Percentiles rank a stretch among this genome's conserved stretches.
Evolutionary conservation across 2,113 vertebrate genomes (phyloP).

Genomic region (Callorhinus ursinus): DNA sequence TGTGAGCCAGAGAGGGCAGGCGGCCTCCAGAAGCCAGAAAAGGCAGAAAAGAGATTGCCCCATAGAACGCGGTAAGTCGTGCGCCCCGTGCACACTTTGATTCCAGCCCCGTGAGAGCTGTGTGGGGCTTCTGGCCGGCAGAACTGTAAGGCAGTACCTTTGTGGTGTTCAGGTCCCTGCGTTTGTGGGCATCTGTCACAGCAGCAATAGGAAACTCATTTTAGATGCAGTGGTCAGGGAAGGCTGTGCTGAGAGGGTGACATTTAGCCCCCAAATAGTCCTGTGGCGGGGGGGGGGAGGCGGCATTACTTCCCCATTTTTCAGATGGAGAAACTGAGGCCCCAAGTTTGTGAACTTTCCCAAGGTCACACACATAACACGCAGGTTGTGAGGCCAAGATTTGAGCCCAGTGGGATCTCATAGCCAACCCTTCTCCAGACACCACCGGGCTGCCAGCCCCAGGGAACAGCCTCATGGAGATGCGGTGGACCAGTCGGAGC

Average conservation of each 20-base stretch:
- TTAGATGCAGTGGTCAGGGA: not conserved
- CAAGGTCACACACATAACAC: too few relatives aligned
- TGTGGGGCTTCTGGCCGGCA: not conserved
- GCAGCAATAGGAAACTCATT: not conserved
- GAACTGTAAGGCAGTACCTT: not conserved
- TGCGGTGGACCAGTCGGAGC: accelerated
- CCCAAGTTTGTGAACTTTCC: not conserved
- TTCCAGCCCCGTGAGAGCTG: not conserved
- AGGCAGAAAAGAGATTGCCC: not conserved
- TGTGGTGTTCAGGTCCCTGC: not conserved
- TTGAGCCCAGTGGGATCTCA: not conserved
- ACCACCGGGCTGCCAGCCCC: not conserved
- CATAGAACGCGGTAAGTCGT: not conserved
- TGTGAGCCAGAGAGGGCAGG: not conserved
- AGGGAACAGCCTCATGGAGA: not conserved
- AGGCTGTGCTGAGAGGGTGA: not conserved
- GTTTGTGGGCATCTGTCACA: not conserved
- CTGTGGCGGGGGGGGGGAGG: accelerated
- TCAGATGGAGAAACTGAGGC: not conserved
- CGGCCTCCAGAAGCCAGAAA: not conserved
- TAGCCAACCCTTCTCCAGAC: not conserved
- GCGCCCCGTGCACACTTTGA: accelerated
- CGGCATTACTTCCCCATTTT: not conserved
- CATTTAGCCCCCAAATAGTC: not conserved
- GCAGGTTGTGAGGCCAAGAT: not conserved